Evolutionary conservation across 2,797 vertebrate species (phyloP).

Genomic region (Xenentodon cancila): DNA sequence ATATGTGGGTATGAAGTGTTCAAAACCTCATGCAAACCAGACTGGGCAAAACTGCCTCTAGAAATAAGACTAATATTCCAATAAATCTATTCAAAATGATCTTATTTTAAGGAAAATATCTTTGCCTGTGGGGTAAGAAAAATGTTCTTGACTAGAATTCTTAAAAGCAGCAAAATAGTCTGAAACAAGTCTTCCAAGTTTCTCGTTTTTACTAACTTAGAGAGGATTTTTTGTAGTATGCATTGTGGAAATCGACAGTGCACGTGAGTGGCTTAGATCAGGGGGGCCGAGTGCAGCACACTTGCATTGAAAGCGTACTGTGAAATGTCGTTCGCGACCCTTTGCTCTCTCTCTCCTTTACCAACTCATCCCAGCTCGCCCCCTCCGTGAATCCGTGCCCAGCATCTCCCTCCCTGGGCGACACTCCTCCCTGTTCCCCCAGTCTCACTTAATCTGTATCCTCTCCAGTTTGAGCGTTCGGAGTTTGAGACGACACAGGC

Average conservation of each 20-base stretch:
- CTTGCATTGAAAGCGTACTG: conserved; percentile 36
- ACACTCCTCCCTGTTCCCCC: background rate
- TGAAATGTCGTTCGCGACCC: conserved; percentile 65
- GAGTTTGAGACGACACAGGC: conserved; percentile 45
- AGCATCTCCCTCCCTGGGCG: conserved; percentile 2
- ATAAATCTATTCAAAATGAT: no score
- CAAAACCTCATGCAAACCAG: no score
- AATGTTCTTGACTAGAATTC: no score
- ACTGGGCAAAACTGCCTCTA: no score
- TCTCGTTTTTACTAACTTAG: no score
- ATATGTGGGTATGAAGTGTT: no score
- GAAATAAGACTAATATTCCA: no score
- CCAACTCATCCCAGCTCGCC: conserved; percentile 14
- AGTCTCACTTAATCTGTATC: conserved; percentile 4
- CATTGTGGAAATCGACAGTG: conserved; percentile 54
- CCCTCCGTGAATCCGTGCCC: background rate
- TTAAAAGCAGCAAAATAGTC: no score
- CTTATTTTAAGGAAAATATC: no score
- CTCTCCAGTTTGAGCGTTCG: conserved; percentile 14
- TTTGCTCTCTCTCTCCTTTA: conserved; percentile 45
- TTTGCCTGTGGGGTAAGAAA: no score
- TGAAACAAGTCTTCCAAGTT: no score
- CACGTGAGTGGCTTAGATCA: conserved; percentile 62
- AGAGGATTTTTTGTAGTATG: no score
- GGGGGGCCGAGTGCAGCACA: conserved; percentile 42